Evolutionary conservation across 2,797 vertebrate species (phyloP).

Genomic region (Anguilla pacifica): DNA sequence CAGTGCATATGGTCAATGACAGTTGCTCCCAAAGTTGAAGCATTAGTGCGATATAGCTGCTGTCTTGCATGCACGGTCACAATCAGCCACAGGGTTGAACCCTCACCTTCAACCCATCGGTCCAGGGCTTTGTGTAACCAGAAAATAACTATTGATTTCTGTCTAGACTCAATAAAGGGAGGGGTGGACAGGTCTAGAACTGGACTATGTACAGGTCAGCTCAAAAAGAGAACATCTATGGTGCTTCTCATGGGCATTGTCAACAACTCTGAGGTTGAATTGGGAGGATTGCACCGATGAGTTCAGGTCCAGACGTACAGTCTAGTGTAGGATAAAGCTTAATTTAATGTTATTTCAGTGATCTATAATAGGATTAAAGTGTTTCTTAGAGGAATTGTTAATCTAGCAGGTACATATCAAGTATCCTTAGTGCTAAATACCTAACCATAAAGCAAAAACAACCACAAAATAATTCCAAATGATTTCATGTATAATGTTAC

Average conservation of each 20-base stretch:
- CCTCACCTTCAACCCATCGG: constrained; percentile 9
- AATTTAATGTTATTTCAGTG: neutral
- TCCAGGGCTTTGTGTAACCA: constrained; percentile 20
- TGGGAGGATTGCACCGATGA: neutral
- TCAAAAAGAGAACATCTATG: constrained; percentile 12
- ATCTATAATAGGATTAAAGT: neutral
- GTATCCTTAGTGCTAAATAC: neutral
- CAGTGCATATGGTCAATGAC: neutral
- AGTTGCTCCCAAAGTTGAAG: neutral
- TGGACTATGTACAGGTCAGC: constrained; percentile 17
- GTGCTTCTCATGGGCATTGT: neutral
- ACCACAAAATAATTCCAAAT: neutral
- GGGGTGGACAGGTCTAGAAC: neutral
- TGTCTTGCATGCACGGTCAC: constrained; percentile 30
- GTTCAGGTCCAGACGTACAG: neutral
- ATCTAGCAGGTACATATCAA: neutral
- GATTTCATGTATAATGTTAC: too few relatives aligned
- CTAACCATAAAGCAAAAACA: neutral
- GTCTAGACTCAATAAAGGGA: constrained; percentile 24
- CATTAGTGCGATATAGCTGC: neutral
- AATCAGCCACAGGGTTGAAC: constrained; percentile 24
- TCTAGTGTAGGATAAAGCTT: neutral
- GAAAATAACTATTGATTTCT: constrained; percentile 41
- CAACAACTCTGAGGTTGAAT: neutral
- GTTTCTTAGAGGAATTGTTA: neutral